phyloP scores from a whole-genome alignment of 2,797 vertebrate genomes.

The Nyctalus aviator region DNA sequence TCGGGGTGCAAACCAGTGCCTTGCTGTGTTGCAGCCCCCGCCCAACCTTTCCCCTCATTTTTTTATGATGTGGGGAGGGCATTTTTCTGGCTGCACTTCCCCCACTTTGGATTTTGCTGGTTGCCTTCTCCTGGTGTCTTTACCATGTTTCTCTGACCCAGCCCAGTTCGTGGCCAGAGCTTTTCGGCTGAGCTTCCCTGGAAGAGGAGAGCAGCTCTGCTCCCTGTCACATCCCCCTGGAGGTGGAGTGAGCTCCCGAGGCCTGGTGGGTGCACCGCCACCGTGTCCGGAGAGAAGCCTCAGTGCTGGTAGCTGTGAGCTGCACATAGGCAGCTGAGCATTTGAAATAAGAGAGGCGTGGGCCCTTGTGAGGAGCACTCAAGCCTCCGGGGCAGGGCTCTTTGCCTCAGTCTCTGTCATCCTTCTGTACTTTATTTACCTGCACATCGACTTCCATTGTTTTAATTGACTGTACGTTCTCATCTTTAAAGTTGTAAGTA shows the following conservation, averaged over 20 bases:
- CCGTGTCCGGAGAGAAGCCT: neutral
- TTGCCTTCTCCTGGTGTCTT: neutral
- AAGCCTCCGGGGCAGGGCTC: neutral
- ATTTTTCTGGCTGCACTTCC: neutral
- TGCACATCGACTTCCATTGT: no score
- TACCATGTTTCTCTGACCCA: neutral
- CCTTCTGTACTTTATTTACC: neutral
- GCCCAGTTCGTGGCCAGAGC: neutral
- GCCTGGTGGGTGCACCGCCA: neutral
- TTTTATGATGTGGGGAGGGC: neutral
- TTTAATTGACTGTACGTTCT: neutral
- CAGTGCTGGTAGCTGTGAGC: neutral
- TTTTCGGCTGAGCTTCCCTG: neutral
- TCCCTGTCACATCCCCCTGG: neutral
- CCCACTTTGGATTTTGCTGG: neutral
- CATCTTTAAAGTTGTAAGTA: no score
- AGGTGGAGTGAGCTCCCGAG: neutral
- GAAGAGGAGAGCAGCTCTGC: neutral
- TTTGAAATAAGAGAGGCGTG: no score
- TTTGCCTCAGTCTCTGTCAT: neutral
- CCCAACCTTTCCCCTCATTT: no score
- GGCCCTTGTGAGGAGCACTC: neutral
- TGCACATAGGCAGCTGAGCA: fast-evolving
- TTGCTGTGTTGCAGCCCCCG: no score
- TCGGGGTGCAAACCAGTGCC: neutral